Percentiles rank a stretch among this genome's conserved stretches.
These are phyloP conservation scores for Porites lobata DNA, from an alignment of 92 coral and sea anemone genomes.

Conservation along the genomic window DNA sequence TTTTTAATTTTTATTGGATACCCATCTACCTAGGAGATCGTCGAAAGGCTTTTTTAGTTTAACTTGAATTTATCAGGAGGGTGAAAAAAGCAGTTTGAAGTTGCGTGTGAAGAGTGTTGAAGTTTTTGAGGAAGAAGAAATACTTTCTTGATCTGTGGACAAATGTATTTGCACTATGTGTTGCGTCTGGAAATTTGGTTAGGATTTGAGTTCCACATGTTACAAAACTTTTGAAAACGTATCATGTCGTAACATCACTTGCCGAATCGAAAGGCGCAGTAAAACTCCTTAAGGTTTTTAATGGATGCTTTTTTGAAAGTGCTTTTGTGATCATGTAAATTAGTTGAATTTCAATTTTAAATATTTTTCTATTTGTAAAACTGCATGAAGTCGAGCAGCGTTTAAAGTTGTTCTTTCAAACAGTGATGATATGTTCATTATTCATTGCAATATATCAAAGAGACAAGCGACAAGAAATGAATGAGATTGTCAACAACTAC, in stretches of 20 bases:
- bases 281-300: neutral
- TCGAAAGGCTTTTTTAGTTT: slow-evolving; percentile 3
- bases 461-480: neutral
- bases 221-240: neutral
- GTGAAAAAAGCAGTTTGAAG: neutral
- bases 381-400: neutral
- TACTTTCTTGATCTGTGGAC: slow-evolving; percentile 12
- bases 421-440: neutral
- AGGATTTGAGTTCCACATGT: neutral
- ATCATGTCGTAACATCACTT: neutral
- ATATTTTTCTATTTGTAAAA: neutral
- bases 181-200: slow-evolving; percentile 11
- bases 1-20: slow-evolving; percentile 1
- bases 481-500: neutral
- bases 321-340: neutral
- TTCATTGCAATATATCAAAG: neutral
- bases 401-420: neutral
- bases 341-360: neutral
- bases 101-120: neutral
- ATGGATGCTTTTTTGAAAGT: neutral
- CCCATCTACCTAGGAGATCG: neutral
- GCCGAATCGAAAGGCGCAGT: neutral
- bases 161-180: slow-evolving; percentile 37
- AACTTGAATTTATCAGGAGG: neutral
- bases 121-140: neutral